phyloP scores from a whole-genome alignment of 1,140 invertebrate species.

The Orchestia grillus region DNA sequence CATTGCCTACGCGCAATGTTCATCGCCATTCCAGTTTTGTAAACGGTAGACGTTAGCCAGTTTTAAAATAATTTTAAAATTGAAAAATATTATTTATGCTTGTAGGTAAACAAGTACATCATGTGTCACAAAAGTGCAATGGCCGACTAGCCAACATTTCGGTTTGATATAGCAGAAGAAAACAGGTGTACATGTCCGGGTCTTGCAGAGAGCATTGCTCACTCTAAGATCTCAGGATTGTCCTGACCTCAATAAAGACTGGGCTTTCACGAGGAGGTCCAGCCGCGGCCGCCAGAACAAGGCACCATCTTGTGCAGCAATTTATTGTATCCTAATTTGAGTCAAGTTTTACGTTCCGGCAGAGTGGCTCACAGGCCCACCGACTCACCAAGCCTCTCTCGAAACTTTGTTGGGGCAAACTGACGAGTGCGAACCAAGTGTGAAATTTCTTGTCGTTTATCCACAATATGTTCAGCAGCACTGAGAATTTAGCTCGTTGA shows the following conservation, averaged over 20 bases:
- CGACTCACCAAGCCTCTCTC: too few relatives aligned
- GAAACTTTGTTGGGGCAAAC: background rate
- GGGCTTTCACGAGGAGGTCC: background rate
- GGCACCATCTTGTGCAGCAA: background rate
- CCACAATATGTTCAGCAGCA: background rate
- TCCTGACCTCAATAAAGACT: conserved; percentile 6
- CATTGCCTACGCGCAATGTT: too few relatives aligned
- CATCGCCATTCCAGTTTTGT: too few relatives aligned
- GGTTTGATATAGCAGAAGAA: background rate
- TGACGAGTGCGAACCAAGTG: background rate
- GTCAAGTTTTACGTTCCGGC: background rate
- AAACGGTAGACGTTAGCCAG: too few relatives aligned
- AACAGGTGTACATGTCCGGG: background rate
- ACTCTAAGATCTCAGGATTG: background rate
- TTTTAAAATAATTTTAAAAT: too few relatives aligned
- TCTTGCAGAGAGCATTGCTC: background rate
- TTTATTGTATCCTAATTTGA: conserved; percentile 12
- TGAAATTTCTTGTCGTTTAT: background rate
- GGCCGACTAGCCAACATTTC: background rate
- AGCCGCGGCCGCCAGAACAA: background rate
- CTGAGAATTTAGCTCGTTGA: background rate
- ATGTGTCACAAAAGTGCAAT: too few relatives aligned
- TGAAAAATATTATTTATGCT: too few relatives aligned
- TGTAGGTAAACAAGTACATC: too few relatives aligned
- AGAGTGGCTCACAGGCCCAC: background rate